Evolutionary conservation across 2,888 invertebrate genomes (phyloP).

Genomic region (Lathronympha strigana): DNA sequence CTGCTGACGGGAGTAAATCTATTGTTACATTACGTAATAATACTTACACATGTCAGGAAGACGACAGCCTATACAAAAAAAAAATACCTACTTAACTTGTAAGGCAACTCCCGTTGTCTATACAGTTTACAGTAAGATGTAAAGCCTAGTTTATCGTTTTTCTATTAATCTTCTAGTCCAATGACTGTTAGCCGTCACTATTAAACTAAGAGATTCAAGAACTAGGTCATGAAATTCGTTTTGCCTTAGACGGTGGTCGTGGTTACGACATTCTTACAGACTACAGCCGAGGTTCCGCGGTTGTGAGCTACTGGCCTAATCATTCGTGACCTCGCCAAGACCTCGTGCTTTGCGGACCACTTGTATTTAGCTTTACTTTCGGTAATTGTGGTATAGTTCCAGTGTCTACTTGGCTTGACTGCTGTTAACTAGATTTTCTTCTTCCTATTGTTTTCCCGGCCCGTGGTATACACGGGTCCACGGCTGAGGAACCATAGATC

Average conservation of each 20-base stretch:
- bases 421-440: no score
- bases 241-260: not conserved
- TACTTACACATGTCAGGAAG: no score
- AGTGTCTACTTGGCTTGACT: conserved; percentile 11
- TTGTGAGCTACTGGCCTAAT: not conserved
- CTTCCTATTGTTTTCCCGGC: no score
- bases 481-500: no score
- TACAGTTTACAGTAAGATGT: no score
- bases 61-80: no score
- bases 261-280: not conserved
- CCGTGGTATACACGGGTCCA: no score
- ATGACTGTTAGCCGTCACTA: not conserved
- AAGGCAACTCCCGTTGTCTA: no score
- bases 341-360: conserved; percentile 30
- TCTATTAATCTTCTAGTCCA: conserved; percentile 41
- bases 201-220: not conserved
- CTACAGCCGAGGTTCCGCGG: not conserved
- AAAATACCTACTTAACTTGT: no score
- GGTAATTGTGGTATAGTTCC: conserved; percentile 32
- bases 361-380: conserved; percentile 28
- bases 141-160: conserved; percentile 32
- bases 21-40: no score
- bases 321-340: conserved; percentile 47
- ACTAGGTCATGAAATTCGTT: not conserved
- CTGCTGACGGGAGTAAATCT: no score